Conservation (phyloP, 2,888 invertebrate species). For the Hypena proboscidalis region DNA sequence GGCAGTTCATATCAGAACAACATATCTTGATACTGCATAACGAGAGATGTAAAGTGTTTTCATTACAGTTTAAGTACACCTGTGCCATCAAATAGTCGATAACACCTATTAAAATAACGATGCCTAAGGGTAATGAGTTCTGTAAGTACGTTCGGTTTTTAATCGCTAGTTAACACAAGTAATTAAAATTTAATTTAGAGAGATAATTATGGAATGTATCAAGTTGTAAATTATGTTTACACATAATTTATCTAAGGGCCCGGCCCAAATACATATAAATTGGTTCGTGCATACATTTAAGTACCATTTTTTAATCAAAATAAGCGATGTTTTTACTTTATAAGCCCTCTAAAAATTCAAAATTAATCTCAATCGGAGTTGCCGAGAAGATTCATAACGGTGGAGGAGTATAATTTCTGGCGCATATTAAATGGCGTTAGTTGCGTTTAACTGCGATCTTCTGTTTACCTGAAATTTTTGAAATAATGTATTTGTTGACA, state of each 20-base stretch:
- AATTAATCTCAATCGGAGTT: slow-evolving; percentile 24
- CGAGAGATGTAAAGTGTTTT: slow-evolving; percentile 32
- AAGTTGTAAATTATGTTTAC: too few relatives aligned
- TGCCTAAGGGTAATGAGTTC: slow-evolving; percentile 70
- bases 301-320: slow-evolving; percentile 14
- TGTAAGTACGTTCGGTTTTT: slow-evolving; percentile 61
- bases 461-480: neutral
- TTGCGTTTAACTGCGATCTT: slow-evolving; percentile 9
- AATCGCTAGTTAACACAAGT: too few relatives aligned
- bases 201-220: too few relatives aligned
- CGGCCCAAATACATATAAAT: too few relatives aligned
- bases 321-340: slow-evolving; percentile 20
- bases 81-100: slow-evolving; percentile 18
- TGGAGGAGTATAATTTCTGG: slow-evolving; percentile 26
- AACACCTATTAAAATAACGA: slow-evolving; percentile 38
- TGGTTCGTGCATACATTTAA: too few relatives aligned
- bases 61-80: slow-evolving; percentile 9
- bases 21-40: slow-evolving; percentile 30
- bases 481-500: neutral
- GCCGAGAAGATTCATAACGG: slow-evolving; percentile 25
- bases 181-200: too few relatives aligned
- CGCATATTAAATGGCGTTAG: slow-evolving; percentile 27
- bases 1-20: slow-evolving; percentile 43
- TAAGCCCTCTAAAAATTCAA: slow-evolving; percentile 21
- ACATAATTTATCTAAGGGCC: too few relatives aligned